Evolutionary conservation across 2,797 vertebrate species (phyloP).

Genomic region (Spondyliosoma cantharus): DNA sequence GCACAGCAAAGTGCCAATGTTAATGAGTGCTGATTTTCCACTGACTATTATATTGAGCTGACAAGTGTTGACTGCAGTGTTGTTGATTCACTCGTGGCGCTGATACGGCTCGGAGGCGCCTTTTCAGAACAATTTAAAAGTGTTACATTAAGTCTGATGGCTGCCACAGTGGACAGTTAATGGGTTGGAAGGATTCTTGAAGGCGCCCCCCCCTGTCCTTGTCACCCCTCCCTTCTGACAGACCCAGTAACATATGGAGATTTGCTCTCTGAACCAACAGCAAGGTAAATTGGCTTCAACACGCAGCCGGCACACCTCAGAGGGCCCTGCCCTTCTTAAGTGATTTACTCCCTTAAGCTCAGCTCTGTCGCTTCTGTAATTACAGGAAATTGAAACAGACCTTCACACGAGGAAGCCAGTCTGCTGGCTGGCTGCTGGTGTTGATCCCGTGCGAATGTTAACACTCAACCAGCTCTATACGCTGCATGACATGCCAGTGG

Average conservation of each 20-base stretch:
- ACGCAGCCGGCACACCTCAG: slow-evolving; percentile 66
- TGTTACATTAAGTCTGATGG: slow-evolving; percentile 56
- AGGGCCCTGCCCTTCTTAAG: slow-evolving; percentile 74
- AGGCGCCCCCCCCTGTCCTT: slow-evolving; percentile 22
- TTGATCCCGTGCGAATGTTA: slow-evolving; percentile 29
- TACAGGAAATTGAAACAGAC: slow-evolving; percentile 73
- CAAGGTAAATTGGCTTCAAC: slow-evolving; percentile 70
- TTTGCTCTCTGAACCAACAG: slow-evolving; percentile 67
- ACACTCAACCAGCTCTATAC: slow-evolving; percentile 8
- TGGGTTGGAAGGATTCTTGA: slow-evolving; percentile 58
- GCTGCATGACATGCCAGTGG: slow-evolving; percentile 10
- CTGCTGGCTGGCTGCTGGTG: slow-evolving; percentile 16
- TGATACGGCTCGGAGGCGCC: slow-evolving; percentile 42
- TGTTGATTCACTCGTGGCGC: slow-evolving; percentile 36
- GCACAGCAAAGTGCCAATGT: slow-evolving; percentile 4
- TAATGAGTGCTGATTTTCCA: slow-evolving; percentile 44
- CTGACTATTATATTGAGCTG: slow-evolving; percentile 39
- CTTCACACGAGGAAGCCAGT: slow-evolving; percentile 23
- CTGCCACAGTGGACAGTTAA: slow-evolving; percentile 52
- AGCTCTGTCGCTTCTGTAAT: slow-evolving; percentile 68
- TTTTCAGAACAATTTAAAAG: slow-evolving; percentile 48
- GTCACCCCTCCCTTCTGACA: slow-evolving; percentile 22
- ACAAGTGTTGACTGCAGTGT: slow-evolving; percentile 60
- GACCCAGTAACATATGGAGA: slow-evolving; percentile 75
- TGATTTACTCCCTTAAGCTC: slow-evolving; percentile 73